Conservation (phyloP, 2,113 vertebrate species). For the Egretta garzetta region DNA sequence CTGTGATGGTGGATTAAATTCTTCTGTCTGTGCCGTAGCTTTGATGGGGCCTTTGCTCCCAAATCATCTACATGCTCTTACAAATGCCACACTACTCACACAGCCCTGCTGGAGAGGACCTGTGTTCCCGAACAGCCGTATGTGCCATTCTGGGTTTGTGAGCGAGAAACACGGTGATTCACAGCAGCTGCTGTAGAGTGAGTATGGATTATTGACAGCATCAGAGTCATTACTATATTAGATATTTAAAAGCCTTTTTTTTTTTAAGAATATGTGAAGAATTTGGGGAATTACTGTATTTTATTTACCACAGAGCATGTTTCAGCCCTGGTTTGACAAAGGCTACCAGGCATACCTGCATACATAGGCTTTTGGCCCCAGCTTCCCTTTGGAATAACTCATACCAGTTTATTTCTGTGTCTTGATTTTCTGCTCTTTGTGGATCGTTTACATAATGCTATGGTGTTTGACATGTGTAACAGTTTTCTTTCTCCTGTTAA, state of each 20-base stretch:
- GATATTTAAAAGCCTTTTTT: not conserved
- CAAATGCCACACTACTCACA: not conserved
- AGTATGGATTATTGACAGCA: not conserved
- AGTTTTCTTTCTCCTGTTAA: not conserved
- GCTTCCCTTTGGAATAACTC: not conserved
- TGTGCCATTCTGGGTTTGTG: not conserved
- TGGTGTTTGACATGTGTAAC: not conserved
- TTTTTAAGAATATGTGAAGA: not conserved
- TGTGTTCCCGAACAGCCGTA: not conserved
- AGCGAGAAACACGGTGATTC: not conserved
- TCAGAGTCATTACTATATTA: not conserved
- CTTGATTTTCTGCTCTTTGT: not conserved
- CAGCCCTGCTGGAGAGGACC: not conserved
- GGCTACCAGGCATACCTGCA: not conserved
- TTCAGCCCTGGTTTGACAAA: not conserved
- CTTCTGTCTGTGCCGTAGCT: not conserved
- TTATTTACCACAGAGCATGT: not conserved
- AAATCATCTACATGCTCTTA: not conserved
- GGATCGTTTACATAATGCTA: not conserved
- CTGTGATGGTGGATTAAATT: constrained; percentile 3
- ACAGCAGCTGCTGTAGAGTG: not conserved
- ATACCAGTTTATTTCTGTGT: not conserved
- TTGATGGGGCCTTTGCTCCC: not conserved
- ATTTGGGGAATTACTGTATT: not conserved
- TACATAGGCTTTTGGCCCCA: not conserved